phyloP scores from a whole-genome alignment of 2,113 vertebrate species.

The Peromyscus maniculatus region DNA sequence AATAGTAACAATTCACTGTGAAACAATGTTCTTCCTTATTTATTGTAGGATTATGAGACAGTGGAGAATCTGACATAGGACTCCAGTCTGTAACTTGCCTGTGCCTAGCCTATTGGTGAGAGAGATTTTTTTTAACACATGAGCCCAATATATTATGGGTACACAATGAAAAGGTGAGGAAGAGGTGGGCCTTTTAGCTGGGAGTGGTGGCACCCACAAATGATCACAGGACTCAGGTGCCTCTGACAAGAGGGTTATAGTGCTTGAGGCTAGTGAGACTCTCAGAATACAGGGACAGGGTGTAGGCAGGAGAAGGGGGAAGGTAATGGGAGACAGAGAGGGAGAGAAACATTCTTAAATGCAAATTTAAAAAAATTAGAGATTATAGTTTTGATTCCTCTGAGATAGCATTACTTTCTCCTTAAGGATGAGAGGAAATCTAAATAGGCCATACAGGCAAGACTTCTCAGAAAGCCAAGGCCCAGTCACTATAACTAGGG shows the following conservation, averaged over 20 bases:
- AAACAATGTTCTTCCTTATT: slow-evolving; percentile 72
- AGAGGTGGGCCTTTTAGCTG: background rate
- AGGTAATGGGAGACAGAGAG: background rate
- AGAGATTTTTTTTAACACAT: background rate
- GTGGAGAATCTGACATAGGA: background rate
- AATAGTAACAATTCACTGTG: background rate
- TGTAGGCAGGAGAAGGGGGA: background rate
- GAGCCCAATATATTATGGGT: background rate
- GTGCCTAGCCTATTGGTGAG: accelerated
- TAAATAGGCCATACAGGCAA: accelerated
- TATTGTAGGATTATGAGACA: background rate
- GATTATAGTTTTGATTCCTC: background rate
- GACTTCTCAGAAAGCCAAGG: background rate
- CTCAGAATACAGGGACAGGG: background rate
- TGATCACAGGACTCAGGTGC: background rate
- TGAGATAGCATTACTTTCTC: background rate
- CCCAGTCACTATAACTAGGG: background rate
- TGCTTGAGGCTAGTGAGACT: background rate
- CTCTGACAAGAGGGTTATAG: background rate
- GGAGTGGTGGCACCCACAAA: background rate
- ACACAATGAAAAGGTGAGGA: background rate
- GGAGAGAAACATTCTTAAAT: background rate
- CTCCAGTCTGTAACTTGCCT: background rate
- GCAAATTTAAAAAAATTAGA: background rate
- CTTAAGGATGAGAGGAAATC: background rate